Evolutionary conservation across 2,888 invertebrate genomes (phyloP), one percentile per base, ranked within the genome.

Genomic region (Tenthredo amoena): DNA sequence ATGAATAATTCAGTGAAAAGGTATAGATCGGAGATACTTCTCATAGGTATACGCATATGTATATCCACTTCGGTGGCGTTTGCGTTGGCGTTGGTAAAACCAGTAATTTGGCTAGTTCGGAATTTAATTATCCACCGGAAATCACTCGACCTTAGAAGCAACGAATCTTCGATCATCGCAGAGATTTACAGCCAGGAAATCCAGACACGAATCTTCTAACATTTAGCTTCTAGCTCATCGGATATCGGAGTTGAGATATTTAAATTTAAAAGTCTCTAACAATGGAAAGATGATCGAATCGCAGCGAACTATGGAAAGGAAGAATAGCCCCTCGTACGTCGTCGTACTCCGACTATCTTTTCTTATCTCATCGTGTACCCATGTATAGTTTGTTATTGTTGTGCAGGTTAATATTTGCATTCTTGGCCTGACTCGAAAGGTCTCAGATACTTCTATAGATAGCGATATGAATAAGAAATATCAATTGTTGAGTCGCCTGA

Each of bases 401-500:
- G 31, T 34, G 18, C 7, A 34, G 34, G 68, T 34, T 68, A 34
- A 31, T 18, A 34, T 68, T 68, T 34, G 18, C 68, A 68, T 68
- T 68, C 26, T 68, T 34, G 4, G 2, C 10, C 34, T 34, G 68
- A 34, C 31, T 68, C 6, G 62, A 34, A 34, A 34, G 34, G 68
- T 68, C 34, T 31, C 34, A 1, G 15, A 68, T 21, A 55, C 55
- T n/a, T 68, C 34, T 62, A 12, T 12, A 62, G 21, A 62, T 26
- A 26, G 18, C 34, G 4, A 15, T 34, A 34, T 68, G 34, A 68
- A 68, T 68, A 26, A 4, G 10, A 62, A 68, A 68, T 68, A 68
- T 68, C 68, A 68, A 68, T 68, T 68, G 68, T 68, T 34, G 71
- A 71, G 71, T 26, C 7, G 18, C 37, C 37, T 18, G 71, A 37